A percentile compares a stretch with the other conserved stretches of the same genome.
Evolutionary conservation across 2,888 invertebrate genomes (phyloP).

Genomic region (Stenotaenia linearis): DNA sequence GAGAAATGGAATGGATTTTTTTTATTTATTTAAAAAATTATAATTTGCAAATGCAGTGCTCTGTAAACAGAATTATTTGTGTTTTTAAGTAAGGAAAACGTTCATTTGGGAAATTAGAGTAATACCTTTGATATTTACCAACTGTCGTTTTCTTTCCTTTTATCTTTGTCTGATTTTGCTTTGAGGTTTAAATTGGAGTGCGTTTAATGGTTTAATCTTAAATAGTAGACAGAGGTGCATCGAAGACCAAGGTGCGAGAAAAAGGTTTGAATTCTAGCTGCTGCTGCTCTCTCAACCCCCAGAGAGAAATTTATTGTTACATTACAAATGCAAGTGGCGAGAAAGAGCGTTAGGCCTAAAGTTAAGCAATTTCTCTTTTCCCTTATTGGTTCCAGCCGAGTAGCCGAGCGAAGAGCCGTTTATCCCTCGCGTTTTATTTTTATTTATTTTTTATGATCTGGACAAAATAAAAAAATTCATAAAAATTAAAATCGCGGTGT

Average conservation of each 20-base stretch:
- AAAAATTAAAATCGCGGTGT: neutral
- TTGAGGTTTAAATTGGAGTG: neutral
- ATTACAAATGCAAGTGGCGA: conserved; percentile 7
- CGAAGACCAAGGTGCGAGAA: neutral
- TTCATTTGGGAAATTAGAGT: neutral
- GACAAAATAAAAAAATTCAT: neutral
- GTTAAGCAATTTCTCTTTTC: conserved; percentile 2
- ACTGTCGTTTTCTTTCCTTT: neutral
- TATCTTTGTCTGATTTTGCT: neutral
- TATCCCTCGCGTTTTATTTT: neutral
- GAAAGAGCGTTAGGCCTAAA: neutral
- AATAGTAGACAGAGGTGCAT: neutral
- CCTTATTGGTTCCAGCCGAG: conserved; percentile 12
- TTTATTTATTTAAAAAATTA: too few relatives aligned
- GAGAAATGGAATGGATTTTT: too few relatives aligned
- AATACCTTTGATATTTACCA: neutral
- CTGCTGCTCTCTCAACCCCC: neutral
- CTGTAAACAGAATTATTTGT: too few relatives aligned
- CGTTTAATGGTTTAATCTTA: neutral
- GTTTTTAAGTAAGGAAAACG: neutral
- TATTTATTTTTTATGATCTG: neutral
- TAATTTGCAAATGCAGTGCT: too few relatives aligned
- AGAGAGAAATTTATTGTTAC: conserved; percentile 12
- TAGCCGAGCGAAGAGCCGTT: conserved; percentile 3
- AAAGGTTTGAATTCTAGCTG: neutral